phyloP scores from a whole-genome alignment of 92 coral and sea anemone genomes.

The Anthopleura xanthogrammica region DNA sequence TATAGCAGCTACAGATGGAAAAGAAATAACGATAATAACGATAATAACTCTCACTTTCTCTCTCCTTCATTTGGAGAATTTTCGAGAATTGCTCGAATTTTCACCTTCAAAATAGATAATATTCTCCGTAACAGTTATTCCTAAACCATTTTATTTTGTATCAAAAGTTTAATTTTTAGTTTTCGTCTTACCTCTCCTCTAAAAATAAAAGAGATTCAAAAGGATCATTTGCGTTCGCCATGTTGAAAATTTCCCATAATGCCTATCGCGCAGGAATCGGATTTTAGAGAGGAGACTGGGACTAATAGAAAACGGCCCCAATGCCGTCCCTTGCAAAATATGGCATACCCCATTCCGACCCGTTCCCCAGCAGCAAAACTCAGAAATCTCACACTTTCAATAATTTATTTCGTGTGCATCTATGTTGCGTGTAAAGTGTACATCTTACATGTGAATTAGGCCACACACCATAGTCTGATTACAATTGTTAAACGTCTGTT shows the following conservation, averaged over 20 bases:
- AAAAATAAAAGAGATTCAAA: constrained; percentile 83
- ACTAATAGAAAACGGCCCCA: no score
- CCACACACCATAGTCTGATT: no score
- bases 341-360: no score
- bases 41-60: no score
- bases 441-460: no score
- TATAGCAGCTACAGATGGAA: constrained; percentile 48
- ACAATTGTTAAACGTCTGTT: no score
- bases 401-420: no score
- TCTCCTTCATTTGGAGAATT: not conserved
- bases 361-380: no score
- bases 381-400: no score
- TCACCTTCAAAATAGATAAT: not conserved
- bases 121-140: not conserved
- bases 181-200: constrained; percentile 72
- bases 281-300: not conserved
- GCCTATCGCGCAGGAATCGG: not conserved
- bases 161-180: not conserved
- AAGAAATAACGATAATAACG: not conserved
- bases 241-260: constrained; percentile 44
- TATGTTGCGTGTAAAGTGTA: no score
- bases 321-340: no score
- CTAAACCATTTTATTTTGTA: no score
- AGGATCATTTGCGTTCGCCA: constrained; percentile 77
- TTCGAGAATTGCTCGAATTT: not conserved